Base-by-base conservation (phyloP, 2,797 vertebrate genomes). In the Dryobates pubescens region DNA sequence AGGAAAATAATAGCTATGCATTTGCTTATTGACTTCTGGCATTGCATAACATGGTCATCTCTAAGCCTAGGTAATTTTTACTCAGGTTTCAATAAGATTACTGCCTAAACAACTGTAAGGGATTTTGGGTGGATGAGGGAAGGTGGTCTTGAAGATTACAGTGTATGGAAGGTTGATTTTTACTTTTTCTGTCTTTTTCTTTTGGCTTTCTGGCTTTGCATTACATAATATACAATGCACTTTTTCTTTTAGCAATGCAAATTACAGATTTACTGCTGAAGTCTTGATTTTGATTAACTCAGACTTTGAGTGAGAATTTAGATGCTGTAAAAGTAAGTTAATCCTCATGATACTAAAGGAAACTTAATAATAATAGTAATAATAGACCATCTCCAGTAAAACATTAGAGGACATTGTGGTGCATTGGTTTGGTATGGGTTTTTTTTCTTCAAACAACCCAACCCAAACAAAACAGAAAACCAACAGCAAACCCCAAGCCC, bases 391-490 rank as follows among this genome's bases (percentile, higher is more conserved):
- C 30, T 80, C 59, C 17, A 56, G 92, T 96, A 94, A 96, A 97
- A 96, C 82, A 45, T 87, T 96, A 97, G 97, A 98, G 94, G 93
- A 41, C 94, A 94, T 92, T 96, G 18, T 94, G 80, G 94, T 98
- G 95, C 96, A 94, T 94, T 96, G 87, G 22, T 91, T 96, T 93
- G 22, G 11, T 49, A 23, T 49, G 20, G 47, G 6, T 23, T 23
- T 49, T 49, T 51, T 51, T 51, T 24, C 23, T 51, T 51, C 49
- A 51, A 51, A 51, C 7, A 51, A 24, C 23, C 47, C 22, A 49
- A 49, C 22, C 23, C 23, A 49, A 49, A 47, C 45, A 11, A 16
- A 64, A 43, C 26, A 62, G 13, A 38, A 26, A 32, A 59, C 16
- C 32, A 12, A 29, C 30, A 82, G 13, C 10, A 59, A 59, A 29